Conservation (phyloP, 2,888 invertebrate species). For the Drosophila barbarae region DNA sequence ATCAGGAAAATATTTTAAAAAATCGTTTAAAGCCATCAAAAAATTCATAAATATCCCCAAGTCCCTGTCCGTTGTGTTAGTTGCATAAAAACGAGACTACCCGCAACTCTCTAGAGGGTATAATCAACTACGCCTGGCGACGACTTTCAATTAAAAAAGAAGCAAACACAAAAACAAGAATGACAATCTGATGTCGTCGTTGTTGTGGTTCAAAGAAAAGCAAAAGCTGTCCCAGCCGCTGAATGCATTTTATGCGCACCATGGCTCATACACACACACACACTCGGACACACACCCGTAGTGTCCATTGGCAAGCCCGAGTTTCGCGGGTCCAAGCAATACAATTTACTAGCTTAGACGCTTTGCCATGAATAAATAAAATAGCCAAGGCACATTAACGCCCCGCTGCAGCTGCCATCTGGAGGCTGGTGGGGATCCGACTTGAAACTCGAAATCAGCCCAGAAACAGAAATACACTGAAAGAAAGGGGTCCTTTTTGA, state of each 20-base stretch:
- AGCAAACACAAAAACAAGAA: constrained; percentile 69
- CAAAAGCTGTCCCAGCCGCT: constrained; percentile 68
- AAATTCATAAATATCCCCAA: background rate
- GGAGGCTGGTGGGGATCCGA: constrained; percentile 48
- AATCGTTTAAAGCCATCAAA: too few species aligned
- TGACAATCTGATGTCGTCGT: constrained; percentile 73
- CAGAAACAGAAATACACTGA: constrained; percentile 53
- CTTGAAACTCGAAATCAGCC: constrained; percentile 66
- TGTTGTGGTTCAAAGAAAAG: constrained; percentile 67
- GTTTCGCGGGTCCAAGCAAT: constrained; percentile 65
- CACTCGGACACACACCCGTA: constrained; percentile 25
- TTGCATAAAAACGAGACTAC: constrained; percentile 28
- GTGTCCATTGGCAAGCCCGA: constrained; percentile 44
- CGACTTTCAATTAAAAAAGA: constrained; percentile 75
- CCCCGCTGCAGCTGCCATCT: constrained; percentile 73
- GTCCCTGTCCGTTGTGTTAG: background rate
- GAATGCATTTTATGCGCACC: constrained; percentile 48
- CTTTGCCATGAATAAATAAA: constrained; percentile 74
- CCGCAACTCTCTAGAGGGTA: constrained; percentile 48
- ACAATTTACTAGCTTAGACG: constrained; percentile 74
- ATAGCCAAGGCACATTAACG: constrained; percentile 75
- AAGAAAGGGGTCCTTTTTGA: background rate
- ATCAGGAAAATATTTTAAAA: background rate
- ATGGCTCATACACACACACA: constrained; percentile 1
- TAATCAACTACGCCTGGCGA: constrained; percentile 68